Evolutionary conservation across 2,888 invertebrate species (phyloP).

Genomic region (Rotaria magnacalcarata): DNA sequence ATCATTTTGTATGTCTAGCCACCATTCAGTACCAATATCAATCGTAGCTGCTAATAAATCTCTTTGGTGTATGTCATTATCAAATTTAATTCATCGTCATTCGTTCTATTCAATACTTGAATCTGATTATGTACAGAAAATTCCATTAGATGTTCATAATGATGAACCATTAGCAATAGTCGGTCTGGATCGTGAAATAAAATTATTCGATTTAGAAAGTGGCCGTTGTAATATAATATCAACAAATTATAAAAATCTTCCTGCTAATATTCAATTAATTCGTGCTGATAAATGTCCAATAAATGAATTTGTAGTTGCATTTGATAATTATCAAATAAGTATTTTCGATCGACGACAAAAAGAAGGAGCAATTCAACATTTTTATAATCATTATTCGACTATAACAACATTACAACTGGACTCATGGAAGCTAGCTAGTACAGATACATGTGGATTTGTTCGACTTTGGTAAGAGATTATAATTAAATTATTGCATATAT

Average conservation of each 20-base stretch:
- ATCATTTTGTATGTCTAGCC: conserved; percentile 7
- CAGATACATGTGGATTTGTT: not conserved
- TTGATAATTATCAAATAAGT: not conserved
- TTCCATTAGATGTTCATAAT: conserved; percentile 26
- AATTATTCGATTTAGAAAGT: conserved; percentile 30
- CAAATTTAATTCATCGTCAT: not conserved
- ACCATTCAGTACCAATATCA: not conserved
- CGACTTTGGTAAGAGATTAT: not conserved
- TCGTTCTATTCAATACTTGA: conserved; percentile 9
- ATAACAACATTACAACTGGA: conserved; percentile 15
- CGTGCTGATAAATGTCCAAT: not conserved
- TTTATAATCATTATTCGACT: not conserved
- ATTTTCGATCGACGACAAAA: conserved; percentile 21
- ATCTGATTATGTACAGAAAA: not conserved
- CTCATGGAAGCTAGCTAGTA: conserved; percentile 20
- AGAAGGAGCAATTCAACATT: conserved; percentile 18
- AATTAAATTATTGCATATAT: not conserved
- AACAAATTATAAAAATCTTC: conserved; percentile 15
- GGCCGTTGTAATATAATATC: conserved; percentile 19
- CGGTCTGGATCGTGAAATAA: not conserved
- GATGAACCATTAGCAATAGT: conserved; percentile 14
- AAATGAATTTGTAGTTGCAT: conserved; percentile 32
- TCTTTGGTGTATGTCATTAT: conserved; percentile 19
- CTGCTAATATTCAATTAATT: not conserved
- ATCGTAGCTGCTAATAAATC: not conserved